Percentiles rank a stretch among this genome's conserved stretches.
These are phyloP conservation scores for Hylaea fasciaria DNA, from an alignment of 2,888 invertebrate genomes.

Conservation along the genomic window DNA sequence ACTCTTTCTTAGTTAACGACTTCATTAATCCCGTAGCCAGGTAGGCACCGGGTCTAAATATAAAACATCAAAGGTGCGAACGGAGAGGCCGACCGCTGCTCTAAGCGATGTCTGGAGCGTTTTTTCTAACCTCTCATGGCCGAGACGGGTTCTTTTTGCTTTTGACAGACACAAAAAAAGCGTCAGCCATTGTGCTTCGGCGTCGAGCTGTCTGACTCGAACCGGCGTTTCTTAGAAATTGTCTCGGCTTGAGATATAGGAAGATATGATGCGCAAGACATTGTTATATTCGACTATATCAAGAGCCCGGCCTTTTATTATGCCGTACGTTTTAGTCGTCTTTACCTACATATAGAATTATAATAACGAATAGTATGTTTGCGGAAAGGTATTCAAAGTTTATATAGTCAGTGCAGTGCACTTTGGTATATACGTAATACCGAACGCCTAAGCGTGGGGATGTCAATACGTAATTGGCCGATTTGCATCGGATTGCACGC, in stretches of 20 bases:
- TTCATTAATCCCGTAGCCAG: conserved; percentile 60
- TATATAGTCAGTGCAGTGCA: too few relatives aligned
- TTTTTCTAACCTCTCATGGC: conserved; percentile 69
- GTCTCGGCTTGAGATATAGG: conserved; percentile 44
- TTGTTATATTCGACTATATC: conserved; percentile 14
- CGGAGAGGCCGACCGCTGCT: conserved; percentile 62
- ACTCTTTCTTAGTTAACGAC: conserved; percentile 60
- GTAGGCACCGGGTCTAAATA: conserved; percentile 63
- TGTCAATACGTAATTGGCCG: conserved; percentile 36
- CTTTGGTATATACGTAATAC: too few relatives aligned
- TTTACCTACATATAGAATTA: too few relatives aligned
- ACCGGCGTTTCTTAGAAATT: conserved; percentile 73
- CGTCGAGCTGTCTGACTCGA: conserved; percentile 80
- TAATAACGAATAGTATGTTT: too few relatives aligned
- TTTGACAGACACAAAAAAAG: conserved; percentile 69
- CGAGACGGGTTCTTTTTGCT: conserved; percentile 67
- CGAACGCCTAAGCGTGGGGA: background rate
- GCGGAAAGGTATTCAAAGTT: too few relatives aligned
- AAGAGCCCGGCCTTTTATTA: too few relatives aligned
- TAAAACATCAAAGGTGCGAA: conserved; percentile 70
- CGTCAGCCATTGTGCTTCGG: conserved; percentile 72
- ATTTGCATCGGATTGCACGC: conserved; percentile 45
- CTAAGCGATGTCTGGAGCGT: conserved; percentile 66
- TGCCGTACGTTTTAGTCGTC: too few relatives aligned
- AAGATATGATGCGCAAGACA: conserved; percentile 31